Percentiles rank a stretch among this genome's conserved stretches.
Evolutionary conservation across 2,888 invertebrate species (phyloP).

Genomic region (Drosophila affinis): DNA sequence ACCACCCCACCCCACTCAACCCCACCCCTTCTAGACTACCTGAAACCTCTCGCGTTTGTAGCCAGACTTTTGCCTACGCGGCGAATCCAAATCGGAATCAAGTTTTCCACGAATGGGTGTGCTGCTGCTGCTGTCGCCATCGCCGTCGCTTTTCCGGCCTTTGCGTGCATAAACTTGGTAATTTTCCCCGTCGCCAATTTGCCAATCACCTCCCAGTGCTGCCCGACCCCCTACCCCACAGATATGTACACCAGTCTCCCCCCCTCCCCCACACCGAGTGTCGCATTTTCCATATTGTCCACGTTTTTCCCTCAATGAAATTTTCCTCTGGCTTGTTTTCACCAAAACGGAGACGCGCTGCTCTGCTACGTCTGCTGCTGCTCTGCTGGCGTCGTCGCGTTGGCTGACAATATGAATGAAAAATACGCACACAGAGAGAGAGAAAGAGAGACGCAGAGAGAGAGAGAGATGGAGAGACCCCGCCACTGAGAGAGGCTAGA

Average conservation of each 20-base stretch:
- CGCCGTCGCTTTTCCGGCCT: conserved; percentile 25
- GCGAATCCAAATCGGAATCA: conserved; percentile 62
- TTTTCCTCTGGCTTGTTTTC: conserved; percentile 58
- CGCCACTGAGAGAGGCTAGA: conserved; percentile 2
- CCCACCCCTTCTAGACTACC: background rate
- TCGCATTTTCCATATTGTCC: conserved; percentile 42
- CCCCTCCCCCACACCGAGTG: background rate
- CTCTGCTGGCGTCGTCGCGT: conserved; percentile 54
- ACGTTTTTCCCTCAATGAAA: conserved; percentile 63
- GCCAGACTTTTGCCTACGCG: conserved; percentile 39
- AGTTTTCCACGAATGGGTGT: conserved; percentile 75
- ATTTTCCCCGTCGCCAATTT: conserved; percentile 51
- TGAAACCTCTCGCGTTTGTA: conserved; percentile 2
- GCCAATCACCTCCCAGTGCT: conserved; percentile 37
- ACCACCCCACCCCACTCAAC: conserved; percentile 22
- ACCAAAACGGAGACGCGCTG: conserved; percentile 47
- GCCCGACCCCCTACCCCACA: background rate
- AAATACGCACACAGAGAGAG: conserved; percentile 68
- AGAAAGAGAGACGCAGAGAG: background rate
- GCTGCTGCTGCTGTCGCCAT: conserved; percentile 18
- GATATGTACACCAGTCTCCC: background rate
- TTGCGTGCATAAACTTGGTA: conserved; percentile 50
- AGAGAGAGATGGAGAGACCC: background rate
- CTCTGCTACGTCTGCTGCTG: conserved; percentile 9
- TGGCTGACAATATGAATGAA: conserved; percentile 76